phyloP scores from a whole-genome alignment of 2,113 vertebrate species.

The Neodon shergylaensis region DNA sequence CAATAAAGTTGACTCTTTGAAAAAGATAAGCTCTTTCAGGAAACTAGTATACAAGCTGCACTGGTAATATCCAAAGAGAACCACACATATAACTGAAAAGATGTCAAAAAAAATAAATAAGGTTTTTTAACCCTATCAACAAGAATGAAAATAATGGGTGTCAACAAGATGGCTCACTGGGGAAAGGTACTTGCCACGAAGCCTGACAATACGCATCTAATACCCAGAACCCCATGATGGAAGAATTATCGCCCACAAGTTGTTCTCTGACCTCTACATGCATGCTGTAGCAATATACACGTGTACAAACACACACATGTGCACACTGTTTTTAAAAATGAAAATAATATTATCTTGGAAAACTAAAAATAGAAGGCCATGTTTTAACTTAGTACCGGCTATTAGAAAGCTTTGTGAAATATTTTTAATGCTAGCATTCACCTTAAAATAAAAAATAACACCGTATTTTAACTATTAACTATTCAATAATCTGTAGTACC shows the following conservation, averaged over 20 bases:
- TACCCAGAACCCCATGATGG: neutral
- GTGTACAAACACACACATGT: neutral
- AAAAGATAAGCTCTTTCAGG: slow-evolving; percentile 3
- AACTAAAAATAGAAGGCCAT: neutral
- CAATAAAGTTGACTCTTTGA: slow-evolving; percentile 28
- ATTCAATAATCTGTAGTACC: neutral
- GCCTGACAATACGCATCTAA: neutral
- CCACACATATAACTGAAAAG: neutral
- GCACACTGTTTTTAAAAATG: neutral
- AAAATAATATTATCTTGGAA: slow-evolving; percentile 35
- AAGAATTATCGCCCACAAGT: neutral
- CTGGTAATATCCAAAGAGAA: neutral
- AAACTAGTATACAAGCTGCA: slow-evolving; percentile 20
- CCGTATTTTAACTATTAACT: neutral
- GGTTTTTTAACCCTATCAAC: slow-evolving; percentile 8
- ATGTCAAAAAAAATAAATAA: neutral
- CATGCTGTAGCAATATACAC: neutral
- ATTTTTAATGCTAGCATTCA: neutral
- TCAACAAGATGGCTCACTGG: neutral
- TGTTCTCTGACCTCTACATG: neutral
- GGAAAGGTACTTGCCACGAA: neutral
- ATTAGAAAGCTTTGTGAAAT: neutral
- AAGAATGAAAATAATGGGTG: neutral
- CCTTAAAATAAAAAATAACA: neutral
- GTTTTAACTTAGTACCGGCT: slow-evolving; percentile 26